phyloP scores from a whole-genome alignment of 1,140 invertebrate genomes.

The Orius insidiosus region DNA sequence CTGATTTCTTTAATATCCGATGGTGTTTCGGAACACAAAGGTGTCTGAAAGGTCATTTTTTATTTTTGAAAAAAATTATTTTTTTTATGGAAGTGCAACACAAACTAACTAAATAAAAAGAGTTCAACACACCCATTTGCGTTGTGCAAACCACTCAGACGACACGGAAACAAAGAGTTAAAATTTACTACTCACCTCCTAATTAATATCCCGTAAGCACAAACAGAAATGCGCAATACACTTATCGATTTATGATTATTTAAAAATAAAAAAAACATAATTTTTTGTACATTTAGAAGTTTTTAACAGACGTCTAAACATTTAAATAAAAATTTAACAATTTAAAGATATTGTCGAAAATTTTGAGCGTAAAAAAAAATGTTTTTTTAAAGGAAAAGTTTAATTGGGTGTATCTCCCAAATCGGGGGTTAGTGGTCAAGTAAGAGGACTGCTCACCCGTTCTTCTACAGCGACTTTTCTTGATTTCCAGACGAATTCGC shows the following conservation, averaged over 20 bases:
- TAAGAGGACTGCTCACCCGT: conserved; percentile 19
- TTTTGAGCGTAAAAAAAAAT: no score
- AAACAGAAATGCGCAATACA: conserved; percentile 18
- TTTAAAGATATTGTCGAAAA: no score
- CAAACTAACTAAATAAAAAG: not conserved
- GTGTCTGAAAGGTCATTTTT: conserved; percentile 31
- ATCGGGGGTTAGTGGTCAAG: conserved; percentile 21
- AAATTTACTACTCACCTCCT: conserved; percentile 17
- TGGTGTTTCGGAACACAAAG: conserved; percentile 47
- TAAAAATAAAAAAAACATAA: no score
- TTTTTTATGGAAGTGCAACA: not conserved
- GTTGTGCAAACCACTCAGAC: no score
- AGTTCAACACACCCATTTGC: not conserved
- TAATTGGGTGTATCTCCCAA: conserved; percentile 19
- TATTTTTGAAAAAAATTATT: not conserved
- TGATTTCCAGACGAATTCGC: no score
- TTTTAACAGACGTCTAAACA: not conserved
- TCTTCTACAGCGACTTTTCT: no score
- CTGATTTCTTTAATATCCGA: conserved; percentile 31
- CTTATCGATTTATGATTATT: conserved; percentile 13
- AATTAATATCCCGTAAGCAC: conserved; percentile 15
- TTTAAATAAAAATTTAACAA: no score
- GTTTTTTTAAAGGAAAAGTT: no score
- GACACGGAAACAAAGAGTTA: not conserved
- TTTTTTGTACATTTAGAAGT: not conserved